Percentiles rank a stretch among this genome's conserved stretches.
phyloP scores from a whole-genome alignment of 1,140 invertebrate genomes.

The Parasteatoda tepidariorum region DNA sequence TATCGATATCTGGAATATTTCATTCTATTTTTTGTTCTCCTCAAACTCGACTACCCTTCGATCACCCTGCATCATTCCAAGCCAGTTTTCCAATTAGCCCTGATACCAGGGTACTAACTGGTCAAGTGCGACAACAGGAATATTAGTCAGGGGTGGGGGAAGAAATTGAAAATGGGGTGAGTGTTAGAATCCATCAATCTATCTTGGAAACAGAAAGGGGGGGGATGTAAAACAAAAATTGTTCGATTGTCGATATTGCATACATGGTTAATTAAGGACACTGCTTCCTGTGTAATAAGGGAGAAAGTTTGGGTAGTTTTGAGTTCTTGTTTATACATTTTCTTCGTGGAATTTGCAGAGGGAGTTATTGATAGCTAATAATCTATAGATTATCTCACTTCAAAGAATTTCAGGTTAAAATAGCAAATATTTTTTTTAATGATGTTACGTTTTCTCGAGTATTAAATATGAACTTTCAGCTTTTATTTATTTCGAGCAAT shows the following conservation, averaged over 20 bases:
- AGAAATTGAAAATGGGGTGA: background rate
- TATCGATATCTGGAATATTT: constrained; percentile 20
- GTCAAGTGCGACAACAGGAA: background rate
- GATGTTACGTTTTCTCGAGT: too few species aligned
- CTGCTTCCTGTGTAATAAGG: constrained; percentile 36
- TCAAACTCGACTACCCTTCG: constrained; percentile 4
- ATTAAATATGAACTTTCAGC: too few species aligned
- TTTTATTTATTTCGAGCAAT: too few species aligned
- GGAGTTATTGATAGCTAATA: constrained; percentile 42
- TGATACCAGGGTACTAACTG: constrained; percentile 26
- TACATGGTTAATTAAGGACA: constrained; percentile 42
- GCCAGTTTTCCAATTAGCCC: constrained; percentile 49
- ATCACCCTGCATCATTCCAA: constrained; percentile 31
- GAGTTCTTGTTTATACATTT: constrained; percentile 37
- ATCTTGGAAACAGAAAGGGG: constrained; percentile 6
- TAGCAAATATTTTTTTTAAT: too few species aligned
- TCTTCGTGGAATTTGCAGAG: background rate
- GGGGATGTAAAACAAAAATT: constrained; percentile 15
- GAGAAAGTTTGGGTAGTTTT: constrained; percentile 31
- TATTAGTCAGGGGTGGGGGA: background rate
- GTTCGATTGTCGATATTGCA: constrained; percentile 42
- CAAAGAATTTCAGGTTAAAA: too few species aligned
- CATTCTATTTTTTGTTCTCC: background rate
- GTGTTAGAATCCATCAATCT: constrained; percentile 33
- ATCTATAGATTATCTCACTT: constrained; percentile 23